Evolutionary conservation across 2,113 vertebrate genomes (phyloP).

Genomic region (Melanocharis versteri): DNA sequence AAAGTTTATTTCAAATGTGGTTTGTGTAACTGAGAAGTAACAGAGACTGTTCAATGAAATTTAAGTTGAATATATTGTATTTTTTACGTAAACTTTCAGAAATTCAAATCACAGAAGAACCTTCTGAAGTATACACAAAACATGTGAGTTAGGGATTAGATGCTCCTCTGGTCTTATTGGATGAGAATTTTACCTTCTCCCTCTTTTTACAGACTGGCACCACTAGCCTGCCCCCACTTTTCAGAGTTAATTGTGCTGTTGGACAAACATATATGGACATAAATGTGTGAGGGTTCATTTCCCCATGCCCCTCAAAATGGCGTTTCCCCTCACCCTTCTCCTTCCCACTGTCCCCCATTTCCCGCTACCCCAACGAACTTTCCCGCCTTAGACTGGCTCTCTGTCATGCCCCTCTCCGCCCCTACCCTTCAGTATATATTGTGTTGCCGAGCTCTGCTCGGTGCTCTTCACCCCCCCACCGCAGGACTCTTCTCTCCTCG

Average conservation of each 20-base stretch:
- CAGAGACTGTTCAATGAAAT: background rate
- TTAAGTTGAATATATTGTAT: background rate
- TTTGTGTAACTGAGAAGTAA: background rate
- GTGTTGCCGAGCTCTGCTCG: no score
- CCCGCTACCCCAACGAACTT: no score
- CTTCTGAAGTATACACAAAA: background rate
- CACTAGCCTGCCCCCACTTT: background rate
- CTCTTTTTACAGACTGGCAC: background rate
- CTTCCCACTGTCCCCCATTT: no score
- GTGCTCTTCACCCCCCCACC: no score
- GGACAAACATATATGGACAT: background rate
- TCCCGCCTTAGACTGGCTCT: no score
- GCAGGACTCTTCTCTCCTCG: no score
- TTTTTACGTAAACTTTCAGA: background rate
- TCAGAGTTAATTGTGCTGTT: background rate
- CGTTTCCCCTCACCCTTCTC: no score
- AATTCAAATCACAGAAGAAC: background rate
- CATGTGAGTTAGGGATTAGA: background rate
- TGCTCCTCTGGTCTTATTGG: background rate
- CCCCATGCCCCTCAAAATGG: no score
- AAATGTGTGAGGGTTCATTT: no score
- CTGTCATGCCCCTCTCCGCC: no score
- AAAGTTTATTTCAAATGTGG: background rate
- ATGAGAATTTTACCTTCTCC: background rate
- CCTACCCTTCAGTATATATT: no score